A percentile compares a stretch with the other conserved stretches of the same genome.
Conservation (phyloP, 2,888 invertebrate genomes). For the Plusia festucae region DNA sequence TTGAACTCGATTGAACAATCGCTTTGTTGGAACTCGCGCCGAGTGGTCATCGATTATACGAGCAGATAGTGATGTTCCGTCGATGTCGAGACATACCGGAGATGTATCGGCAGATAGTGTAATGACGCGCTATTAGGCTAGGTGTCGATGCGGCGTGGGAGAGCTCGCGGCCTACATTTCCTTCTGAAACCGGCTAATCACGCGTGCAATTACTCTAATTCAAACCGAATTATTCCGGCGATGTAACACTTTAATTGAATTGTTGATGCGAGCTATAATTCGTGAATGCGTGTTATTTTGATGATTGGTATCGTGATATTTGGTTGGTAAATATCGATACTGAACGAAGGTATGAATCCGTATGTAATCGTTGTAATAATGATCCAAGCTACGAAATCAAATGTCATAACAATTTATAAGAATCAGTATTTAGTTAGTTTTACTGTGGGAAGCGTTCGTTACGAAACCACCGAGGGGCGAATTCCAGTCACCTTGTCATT, state of each 20-base stretch:
- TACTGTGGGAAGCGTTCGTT: conserved; percentile 57
- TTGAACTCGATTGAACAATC: conserved; percentile 75
- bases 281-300: conserved; percentile 67
- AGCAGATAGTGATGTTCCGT: conserved; percentile 78
- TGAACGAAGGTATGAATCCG: conserved; percentile 49
- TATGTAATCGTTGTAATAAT: conserved; percentile 56
- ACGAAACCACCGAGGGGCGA: conserved; percentile 56
- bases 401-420: conserved; percentile 61
- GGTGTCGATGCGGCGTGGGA: conserved; percentile 87
- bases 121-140: conserved; percentile 84
- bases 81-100: conserved; percentile 68
- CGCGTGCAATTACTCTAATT: conserved; percentile 87
- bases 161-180: conserved; percentile 81
- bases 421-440: conserved; percentile 43
- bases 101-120: conserved; percentile 85
- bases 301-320: conserved; percentile 70
- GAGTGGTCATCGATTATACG: conserved; percentile 74
- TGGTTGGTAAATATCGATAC: conserved; percentile 65
- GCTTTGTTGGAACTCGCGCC: conserved; percentile 76
- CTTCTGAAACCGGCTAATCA: conserved; percentile 77
- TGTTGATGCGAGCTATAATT: conserved; percentile 72
- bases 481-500: conserved; percentile 68
- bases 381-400: conserved; percentile 54
- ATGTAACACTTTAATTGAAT: conserved; percentile 86
- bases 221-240: conserved; percentile 80